These are phyloP conservation scores for Drosophila mimica DNA, from an alignment of 2,888 invertebrate genomes.

Conservation along the genomic window DNA sequence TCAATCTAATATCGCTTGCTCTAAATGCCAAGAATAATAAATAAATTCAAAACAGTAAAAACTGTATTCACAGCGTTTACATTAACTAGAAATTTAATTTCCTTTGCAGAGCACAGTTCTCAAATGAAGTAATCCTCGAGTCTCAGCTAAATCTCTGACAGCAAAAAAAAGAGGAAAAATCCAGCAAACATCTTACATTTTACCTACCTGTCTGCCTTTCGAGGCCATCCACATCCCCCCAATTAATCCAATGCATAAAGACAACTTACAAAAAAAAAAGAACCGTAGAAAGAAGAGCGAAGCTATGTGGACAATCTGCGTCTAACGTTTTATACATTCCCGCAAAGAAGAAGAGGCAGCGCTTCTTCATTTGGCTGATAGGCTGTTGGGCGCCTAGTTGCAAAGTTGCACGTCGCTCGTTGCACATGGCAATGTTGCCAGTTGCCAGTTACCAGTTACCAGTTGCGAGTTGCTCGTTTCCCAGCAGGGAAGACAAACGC, in stretches of 20 bases:
- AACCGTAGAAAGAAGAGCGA: slow-evolving; percentile 1
- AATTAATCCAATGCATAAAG: slow-evolving; percentile 70
- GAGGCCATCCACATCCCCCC: slow-evolving; percentile 55
- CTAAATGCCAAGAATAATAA: neutral
- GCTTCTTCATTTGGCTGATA: slow-evolving; percentile 13
- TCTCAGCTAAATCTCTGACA: slow-evolving; percentile 16
- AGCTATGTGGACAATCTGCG: slow-evolving; percentile 40
- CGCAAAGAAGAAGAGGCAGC: slow-evolving; percentile 8
- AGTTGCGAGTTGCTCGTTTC: slow-evolving; percentile 1
- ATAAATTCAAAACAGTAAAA: neutral
- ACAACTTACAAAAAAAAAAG: slow-evolving; percentile 21
- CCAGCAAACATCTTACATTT: slow-evolving; percentile 12
- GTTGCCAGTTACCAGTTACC: slow-evolving; percentile 9
- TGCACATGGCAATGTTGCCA: neutral
- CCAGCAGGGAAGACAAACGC: slow-evolving; percentile 57
- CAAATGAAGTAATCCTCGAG: slow-evolving; percentile 10
- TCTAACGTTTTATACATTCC: slow-evolving; percentile 62
- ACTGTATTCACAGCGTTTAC: neutral
- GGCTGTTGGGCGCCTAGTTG: slow-evolving; percentile 8
- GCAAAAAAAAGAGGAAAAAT: neutral
- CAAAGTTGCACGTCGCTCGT: slow-evolving; percentile 5
- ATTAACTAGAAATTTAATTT: neutral
- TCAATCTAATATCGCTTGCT: neutral
- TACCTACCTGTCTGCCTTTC: slow-evolving; percentile 19
- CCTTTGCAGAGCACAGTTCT: neutral